A percentile compares a stretch with the other conserved stretches of the same genome.
phyloP scores from a whole-genome alignment of 1,140 invertebrate genomes.

The Luehdorfia chinensis region DNA sequence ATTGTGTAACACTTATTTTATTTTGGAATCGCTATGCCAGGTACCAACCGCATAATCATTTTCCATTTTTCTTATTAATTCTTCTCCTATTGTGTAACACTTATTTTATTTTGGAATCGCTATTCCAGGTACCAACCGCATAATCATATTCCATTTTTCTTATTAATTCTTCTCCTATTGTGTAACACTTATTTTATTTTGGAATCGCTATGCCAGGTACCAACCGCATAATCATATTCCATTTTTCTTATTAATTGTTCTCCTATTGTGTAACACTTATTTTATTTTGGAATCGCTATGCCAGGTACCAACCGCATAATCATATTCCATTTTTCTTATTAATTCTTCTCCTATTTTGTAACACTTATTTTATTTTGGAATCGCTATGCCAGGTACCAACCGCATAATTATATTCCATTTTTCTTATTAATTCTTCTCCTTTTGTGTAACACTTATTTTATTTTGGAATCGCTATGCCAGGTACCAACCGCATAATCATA shows the following conservation, averaged over 20 bases:
- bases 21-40: slow-evolving; percentile 29
- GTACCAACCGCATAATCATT: slow-evolving; percentile 21
- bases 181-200: background rate
- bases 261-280: background rate
- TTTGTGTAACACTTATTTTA: background rate
- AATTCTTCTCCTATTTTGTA: background rate
- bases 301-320: slow-evolving; percentile 27
- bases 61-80: background rate
- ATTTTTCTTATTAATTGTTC: background rate
- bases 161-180: background rate
- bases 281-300: no score
- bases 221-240: background rate
- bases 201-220: slow-evolving; percentile 35
- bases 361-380: no score
- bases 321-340: background rate
- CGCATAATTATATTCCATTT: background rate
- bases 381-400: slow-evolving; percentile 32
- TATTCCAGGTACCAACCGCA: slow-evolving; percentile 29
- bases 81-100: background rate
- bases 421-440: background rate
- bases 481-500: slow-evolving; percentile 22
- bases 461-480: slow-evolving; percentile 33
- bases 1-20: background rate
- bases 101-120: slow-evolving; percentile 14
- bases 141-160: background rate